A percentile compares a stretch with the other conserved stretches of the same genome.
Evolutionary conservation across 2,888 invertebrate genomes (phyloP).

Genomic region (Diachrysia chrysitis): DNA sequence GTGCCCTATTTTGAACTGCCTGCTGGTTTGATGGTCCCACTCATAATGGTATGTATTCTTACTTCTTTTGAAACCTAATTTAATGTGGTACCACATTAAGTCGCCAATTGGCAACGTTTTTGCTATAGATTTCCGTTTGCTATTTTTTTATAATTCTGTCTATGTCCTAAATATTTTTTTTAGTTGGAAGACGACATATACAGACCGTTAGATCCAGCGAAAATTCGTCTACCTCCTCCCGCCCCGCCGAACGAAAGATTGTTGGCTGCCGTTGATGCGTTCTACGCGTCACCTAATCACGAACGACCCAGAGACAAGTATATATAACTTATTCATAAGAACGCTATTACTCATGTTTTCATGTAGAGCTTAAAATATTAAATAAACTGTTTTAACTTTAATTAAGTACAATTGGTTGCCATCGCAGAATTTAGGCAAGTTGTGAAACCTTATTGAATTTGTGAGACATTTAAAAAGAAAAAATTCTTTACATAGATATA

Average conservation of each 20-base stretch:
- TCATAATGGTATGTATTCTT: slow-evolving; percentile 92
- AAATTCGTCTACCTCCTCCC: slow-evolving; percentile 97
- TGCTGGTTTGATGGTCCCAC: slow-evolving; percentile 99
- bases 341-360: background rate
- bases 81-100: background rate
- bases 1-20: slow-evolving; percentile 99
- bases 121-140: background rate
- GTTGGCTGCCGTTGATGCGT: slow-evolving; percentile 97
- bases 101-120: background rate
- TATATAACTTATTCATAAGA: slow-evolving; percentile 51
- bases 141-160: slow-evolving; percentile 18
- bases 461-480: background rate
- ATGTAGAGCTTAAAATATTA: background rate
- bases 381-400: background rate
- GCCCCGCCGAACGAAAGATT: slow-evolving; percentile 98
- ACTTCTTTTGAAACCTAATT: background rate
- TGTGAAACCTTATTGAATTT: background rate
- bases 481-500: too few relatives aligned
- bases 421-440: background rate
- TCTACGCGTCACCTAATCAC: slow-evolving; percentile 98
- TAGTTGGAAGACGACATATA: slow-evolving; percentile 97
- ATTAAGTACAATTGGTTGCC: background rate
- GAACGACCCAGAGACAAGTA: slow-evolving; percentile 98
- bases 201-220: slow-evolving; percentile 96
- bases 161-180: slow-evolving; percentile 26